Evolutionary conservation across 23 tunicate species (phyloP), one percentile per base, ranked within the genome.

Genomic region (Ciona savignyi): DNA sequence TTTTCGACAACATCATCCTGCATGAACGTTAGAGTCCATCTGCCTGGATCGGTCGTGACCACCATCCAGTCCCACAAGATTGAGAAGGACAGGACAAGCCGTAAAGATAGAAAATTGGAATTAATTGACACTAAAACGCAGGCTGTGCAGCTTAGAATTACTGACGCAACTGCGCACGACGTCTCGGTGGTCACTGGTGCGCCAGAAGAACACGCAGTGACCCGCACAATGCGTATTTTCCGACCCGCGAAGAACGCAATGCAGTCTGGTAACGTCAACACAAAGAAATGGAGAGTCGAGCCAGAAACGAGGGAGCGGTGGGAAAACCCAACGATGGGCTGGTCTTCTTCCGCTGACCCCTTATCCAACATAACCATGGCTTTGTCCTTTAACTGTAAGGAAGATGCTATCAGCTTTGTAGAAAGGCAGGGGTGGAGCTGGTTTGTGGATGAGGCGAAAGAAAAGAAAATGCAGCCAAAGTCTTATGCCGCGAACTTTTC

Each of bases 311-410:
- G 81, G 69, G 99, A 94, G 35, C 78, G 95, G 74, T 94, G 99
- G 95, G 99, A 94, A 79, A 94, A 94, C 63, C 89, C 95, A 4
- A 94, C 99, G 0, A 94, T 94, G 99, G 99, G 99, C 1, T 94
- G 99, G 99, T 78, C 89, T 24, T 94, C 99, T 61, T 86, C 89
- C 68, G 85, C 99, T 63, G 99, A 94, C 66, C 95, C 99, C 2
- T 67, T 94, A 34, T 94, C 99, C 32, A 94, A 87, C 80, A 75
- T 94, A 22, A 49, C 82, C 6, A 83, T 87, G 86, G 89, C 95
- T 33, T 66, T 94, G 90, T 62, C 78, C 1, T 94, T 94, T 83
- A 87, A 94, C 35, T 67, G 95, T 21, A 94, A 94, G 67, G 99
- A 94, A 48, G 86, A 83, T 42, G 99, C 99, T 1, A 76, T 94